Evolutionary conservation across 2,888 invertebrate genomes (phyloP), one percentile per base, ranked within the genome.

Genomic region (Hypena proboscidalis): DNA sequence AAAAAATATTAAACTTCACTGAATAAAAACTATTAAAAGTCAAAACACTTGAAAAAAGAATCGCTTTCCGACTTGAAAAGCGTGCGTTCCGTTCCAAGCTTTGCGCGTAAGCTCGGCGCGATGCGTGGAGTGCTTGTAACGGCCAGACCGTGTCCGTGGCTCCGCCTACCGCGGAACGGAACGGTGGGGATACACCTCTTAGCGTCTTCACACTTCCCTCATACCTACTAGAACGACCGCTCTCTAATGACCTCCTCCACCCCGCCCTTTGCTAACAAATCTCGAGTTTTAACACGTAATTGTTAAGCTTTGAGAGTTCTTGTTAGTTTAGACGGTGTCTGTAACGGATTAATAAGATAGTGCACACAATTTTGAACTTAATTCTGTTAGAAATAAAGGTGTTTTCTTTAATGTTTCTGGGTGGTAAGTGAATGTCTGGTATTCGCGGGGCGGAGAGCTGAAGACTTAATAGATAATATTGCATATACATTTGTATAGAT

Each of bases 131-230:
- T 76, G 78, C 73, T 82, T 83, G 85, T 86, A 83, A 81, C 84
- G 79, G 81, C 71, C 62, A 43, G 77, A 74, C 70, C 70, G 74
- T 70, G 70, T 69, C 71, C 66, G 41, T 46, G 34, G 73, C 87
- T 77, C 85, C 86, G 87, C 87, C 87, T 76, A 80, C 80, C 68
- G 71, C 75, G 74, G 70, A 74, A 80, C 80, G 77, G 67, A 78
- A 81, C 82, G 83, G 79, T 69, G 80, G 79, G 80, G 85, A 83
- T 82, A 85, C 86, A 87, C 87, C 87, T 87, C 85, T 86, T 86
- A 87, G 83, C 85, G 80, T 85, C 85, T 87, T 87, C 85, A 87
- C 87, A 85, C 86, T 87, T 85, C 79, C 82, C 77, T 78, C 73
- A 77, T 85, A 82, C 85, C 86, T 85, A 85, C 82, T 87, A 87